Conservation (phyloP, 2,888 invertebrate genomes). For the Flexamia atlantica region DNA sequence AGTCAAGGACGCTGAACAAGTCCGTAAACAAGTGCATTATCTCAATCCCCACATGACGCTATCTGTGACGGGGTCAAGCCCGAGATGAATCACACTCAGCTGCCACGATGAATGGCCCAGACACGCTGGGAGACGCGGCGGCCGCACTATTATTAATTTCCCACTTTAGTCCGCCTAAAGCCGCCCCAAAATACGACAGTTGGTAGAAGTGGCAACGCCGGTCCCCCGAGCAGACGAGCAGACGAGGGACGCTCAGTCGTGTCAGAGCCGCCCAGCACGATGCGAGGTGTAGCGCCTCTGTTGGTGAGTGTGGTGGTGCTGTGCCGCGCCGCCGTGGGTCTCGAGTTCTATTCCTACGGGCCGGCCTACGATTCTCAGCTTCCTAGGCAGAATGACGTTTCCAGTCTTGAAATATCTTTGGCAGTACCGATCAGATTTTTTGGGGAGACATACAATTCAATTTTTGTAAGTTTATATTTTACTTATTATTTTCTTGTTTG, state of each 20-base stretch:
- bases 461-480: conserved; percentile 86
- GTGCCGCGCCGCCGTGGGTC: conserved; percentile 35
- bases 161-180: conserved; percentile 20
- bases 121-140: neutral
- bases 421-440: conserved; percentile 88
- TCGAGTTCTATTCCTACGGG: conserved; percentile 80
- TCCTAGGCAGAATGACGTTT: conserved; percentile 77
- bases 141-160: conserved; percentile 48
- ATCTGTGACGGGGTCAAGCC: neutral
- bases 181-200: conserved; percentile 49
- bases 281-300: neutral
- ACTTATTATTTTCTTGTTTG: too few species aligned
- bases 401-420: conserved; percentile 82
- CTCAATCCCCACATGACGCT: too few species aligned
- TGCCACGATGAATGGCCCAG: neutral
- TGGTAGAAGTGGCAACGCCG: conserved; percentile 50
- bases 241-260: neutral
- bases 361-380: conserved; percentile 77
- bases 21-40: too few species aligned
- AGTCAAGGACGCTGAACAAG: too few species aligned
- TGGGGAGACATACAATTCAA: conserved; percentile 84
- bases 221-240: too few species aligned
- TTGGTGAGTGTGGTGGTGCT: conserved; percentile 6
- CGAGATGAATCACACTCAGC: neutral
- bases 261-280: neutral